Evolutionary conservation across 2,797 vertebrate species (phyloP).

Genomic region (Arrhamphus sclerolepis): DNA sequence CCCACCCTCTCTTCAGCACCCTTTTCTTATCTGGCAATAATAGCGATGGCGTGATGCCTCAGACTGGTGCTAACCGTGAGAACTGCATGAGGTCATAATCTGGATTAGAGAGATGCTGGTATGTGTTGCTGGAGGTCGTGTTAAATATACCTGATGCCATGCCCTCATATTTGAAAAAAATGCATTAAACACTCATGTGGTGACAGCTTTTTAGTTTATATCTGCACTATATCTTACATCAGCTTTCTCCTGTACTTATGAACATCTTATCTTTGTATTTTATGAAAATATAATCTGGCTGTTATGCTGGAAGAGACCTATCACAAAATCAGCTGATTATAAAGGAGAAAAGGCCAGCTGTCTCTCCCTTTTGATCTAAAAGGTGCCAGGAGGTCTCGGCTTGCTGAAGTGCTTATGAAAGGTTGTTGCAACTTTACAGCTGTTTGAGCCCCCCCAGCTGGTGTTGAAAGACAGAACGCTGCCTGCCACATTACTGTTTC

Average conservation of each 20-base stretch:
- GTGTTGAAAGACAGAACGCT: constrained; percentile 53
- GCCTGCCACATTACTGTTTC: constrained; percentile 50
- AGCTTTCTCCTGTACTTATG: no score
- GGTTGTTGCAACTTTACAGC: constrained; percentile 57
- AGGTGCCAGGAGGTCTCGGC: constrained; percentile 29
- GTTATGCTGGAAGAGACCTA: constrained; percentile 10
- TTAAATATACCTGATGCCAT: background rate
- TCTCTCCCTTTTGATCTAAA: constrained; percentile 43
- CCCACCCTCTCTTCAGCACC: constrained; percentile 20
- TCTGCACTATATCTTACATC: no score
- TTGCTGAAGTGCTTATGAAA: constrained; percentile 32
- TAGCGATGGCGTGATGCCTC: constrained; percentile 47
- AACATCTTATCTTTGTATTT: constrained; percentile 33
- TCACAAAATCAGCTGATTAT: constrained; percentile 46
- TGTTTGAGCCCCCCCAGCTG: constrained; percentile 30
- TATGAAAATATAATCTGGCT: constrained; percentile 12
- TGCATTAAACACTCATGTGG: no score
- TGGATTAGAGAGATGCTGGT: constrained; percentile 17
- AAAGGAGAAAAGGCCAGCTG: constrained; percentile 34
- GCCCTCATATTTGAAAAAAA: no score
- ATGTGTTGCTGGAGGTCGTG: constrained; percentile 2
- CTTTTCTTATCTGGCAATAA: constrained; percentile 50
- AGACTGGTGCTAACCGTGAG: constrained; percentile 25
- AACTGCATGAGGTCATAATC: constrained; percentile 48
- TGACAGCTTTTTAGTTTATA: no score